phyloP scores from a whole-genome alignment of 2,888 invertebrate genomes.

The Cantharis rufa region DNA sequence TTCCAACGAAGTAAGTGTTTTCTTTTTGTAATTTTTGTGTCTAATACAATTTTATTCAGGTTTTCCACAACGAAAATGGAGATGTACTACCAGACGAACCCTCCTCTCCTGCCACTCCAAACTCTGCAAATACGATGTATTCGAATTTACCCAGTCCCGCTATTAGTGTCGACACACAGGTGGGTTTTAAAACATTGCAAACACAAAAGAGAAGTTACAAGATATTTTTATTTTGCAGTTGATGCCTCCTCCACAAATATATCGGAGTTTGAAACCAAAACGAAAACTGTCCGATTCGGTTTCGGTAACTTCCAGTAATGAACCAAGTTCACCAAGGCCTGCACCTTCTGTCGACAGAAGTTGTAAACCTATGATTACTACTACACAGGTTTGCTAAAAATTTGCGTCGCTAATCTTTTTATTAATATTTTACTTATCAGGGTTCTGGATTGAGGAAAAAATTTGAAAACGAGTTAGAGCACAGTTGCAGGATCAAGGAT shows the following conservation, averaged over 20 bases:
- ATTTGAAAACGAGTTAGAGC: constrained; percentile 51
- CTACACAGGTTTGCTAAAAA: constrained; percentile 50
- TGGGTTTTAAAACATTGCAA: constrained; percentile 13
- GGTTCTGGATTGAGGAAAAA: constrained; percentile 48
- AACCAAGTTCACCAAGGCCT: constrained; percentile 52
- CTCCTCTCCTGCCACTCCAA: constrained; percentile 57
- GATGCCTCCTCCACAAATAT: constrained; percentile 74
- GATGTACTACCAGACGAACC: constrained; percentile 50
- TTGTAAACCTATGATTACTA: constrained; percentile 62
- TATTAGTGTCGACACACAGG: constrained; percentile 40
- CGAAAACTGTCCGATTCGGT: constrained; percentile 59
- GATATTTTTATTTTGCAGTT: constrained; percentile 29
- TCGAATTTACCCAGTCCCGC: constrained; percentile 65
- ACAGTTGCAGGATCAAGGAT: constrained; percentile 49
- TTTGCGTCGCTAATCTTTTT: background rate
- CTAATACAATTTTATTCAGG: constrained; percentile 34
- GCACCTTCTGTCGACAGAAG: constrained; percentile 68
- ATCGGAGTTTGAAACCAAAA: constrained; percentile 79
- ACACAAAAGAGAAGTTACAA: background rate
- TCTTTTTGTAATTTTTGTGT: background rate
- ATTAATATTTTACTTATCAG: constrained; percentile 23
- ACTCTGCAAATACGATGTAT: constrained; percentile 56
- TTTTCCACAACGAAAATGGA: constrained; percentile 48
- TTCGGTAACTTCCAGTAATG: constrained; percentile 51
- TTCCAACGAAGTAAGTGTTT: constrained; percentile 39